Evolutionary conservation across 2,888 invertebrate genomes (phyloP), one percentile per base, ranked within the genome.

Genomic region (Aporophyla nigra): DNA sequence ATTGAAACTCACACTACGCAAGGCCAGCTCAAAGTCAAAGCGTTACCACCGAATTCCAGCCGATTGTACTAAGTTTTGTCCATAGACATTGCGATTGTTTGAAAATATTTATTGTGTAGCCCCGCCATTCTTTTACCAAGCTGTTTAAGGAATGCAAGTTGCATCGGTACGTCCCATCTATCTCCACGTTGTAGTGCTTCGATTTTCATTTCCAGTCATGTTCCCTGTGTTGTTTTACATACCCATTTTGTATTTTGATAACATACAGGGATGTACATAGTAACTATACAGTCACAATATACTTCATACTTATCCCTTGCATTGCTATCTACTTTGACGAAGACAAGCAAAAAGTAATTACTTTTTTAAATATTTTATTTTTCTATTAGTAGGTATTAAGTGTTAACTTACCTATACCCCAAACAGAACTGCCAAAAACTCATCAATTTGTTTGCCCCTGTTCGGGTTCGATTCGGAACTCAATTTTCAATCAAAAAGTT

Each of bases 351-450:
- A 67, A 27, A 43, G 24, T 27, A 33, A 46, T 69, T 56, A 12
- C 24, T 19, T n/a, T n/a, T 2, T 46, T 7, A 21, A 6, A 9
- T 21, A 16, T 63, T 51, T 51, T 0, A 51, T 49, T n/a, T 63
- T 75, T 27, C 19, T 58, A 27, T 9, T 49, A 49, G 43, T 27
- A 46, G 21, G 19, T 72, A 27, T 53, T 53, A 62, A 54, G 24
- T 54, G 61, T 46, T 61, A 51, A 59, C 24, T 7, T 16, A 72
- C 70, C 24, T n/a, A 19, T 10, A 33, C 33, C 12, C 49, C 19
- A 49, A 63, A 49, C 27, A 40, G 27, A 78, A 63, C 62, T 70
- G 79, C 51, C 79, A 78, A 78, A 77, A 56, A 63, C 56, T 77
- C 54, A 21, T 71, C 70, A 62, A 63, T 78, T 54, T 63, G 51